Percentiles rank a stretch among this genome's conserved stretches.
Conservation (phyloP, 2,113 vertebrate genomes). For the Petrocephalus microphthalmus region DNA sequence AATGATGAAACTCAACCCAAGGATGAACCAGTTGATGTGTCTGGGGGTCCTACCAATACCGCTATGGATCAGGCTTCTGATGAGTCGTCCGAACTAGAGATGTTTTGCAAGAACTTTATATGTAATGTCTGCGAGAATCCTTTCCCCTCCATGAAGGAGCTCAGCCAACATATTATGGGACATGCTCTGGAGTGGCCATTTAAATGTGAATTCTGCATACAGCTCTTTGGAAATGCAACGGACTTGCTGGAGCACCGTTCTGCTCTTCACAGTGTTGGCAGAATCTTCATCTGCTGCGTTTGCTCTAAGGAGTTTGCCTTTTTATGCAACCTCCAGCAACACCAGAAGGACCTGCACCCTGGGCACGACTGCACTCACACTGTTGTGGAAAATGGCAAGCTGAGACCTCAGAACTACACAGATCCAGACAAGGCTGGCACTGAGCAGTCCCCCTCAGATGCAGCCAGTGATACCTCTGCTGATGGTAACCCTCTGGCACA, state of each 20-base stretch:
- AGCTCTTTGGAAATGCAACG: conserved; percentile 77
- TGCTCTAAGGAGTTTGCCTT: conserved; percentile 98
- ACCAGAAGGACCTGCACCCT: conserved; percentile 91
- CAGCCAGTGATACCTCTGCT: conserved; percentile 30
- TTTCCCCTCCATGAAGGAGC: conserved; percentile 89
- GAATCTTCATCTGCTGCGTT: conserved; percentile 83
- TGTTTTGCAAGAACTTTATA: conserved; percentile 82
- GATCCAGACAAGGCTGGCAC: conserved; percentile 67
- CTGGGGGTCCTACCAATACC: conserved; percentile 16
- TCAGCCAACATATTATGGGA: conserved; percentile 76
- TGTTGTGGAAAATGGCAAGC: conserved; percentile 81
- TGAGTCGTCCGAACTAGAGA: conserved; percentile 51
- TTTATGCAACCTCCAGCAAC: conserved; percentile 92
- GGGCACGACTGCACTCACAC: conserved; percentile 78
- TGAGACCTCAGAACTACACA: conserved; percentile 94
- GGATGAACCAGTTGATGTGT: conserved; percentile 42
- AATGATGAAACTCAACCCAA: conserved; percentile 38
- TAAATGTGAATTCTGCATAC: conserved; percentile 98
- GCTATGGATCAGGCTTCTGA: conserved; percentile 28
- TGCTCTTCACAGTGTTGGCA: conserved; percentile 85
- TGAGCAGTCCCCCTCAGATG: conserved; percentile 44
- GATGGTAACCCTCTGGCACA: conserved; percentile 34
- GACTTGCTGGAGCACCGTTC: conserved; percentile 82
- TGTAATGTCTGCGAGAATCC: conserved; percentile 93
- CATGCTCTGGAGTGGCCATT: conserved; percentile 91